Evolutionary conservation across 2,888 invertebrate species (phyloP), one percentile per base, ranked within the genome.

Genomic region (Drosophila peninsularis): DNA sequence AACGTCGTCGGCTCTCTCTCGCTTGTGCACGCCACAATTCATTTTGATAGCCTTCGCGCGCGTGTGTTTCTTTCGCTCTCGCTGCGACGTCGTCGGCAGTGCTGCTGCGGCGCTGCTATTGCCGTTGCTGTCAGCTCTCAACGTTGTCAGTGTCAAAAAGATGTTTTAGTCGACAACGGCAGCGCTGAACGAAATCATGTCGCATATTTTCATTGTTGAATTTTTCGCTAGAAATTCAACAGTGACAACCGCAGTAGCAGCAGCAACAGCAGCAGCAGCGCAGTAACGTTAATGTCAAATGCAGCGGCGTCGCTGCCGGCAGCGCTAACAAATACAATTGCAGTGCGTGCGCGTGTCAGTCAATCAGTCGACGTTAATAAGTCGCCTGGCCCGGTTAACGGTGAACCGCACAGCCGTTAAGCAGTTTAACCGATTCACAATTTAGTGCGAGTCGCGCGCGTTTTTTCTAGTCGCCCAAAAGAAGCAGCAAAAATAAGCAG

Each of bases 131-230:
- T 89, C 90, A 89, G 89, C 91, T 91, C 90, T 90, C 88, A 82
- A 90, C 88, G 88, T 88, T 91, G 92, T 92, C 91, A 91, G 92
- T 91, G 92, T 91, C 92, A 92, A 92, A 91, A 91, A 91, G 90
- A 91, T 91, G 90, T 90, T 92, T 92, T 90, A 91, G 92, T 92
- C 91, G 92, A 91, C 90, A 90, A 91, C 91, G 90, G 90, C 90
- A 90, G 90, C 91, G 88, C 90, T 90, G 88, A 90, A 90, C 89
- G 91, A 78, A 88, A 91, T 91, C 91, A 91, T 92, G 92, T 92
- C 88, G 89, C 89, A 78, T 68, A 78, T 75, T 75, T 75, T 75
- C 71, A 73, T 76, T 73, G 76, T 79, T 81, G 79, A 39, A 69
- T 70, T 77, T 82, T 82, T 75, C 84, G 83, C 80, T 76, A 80